Base-by-base conservation (phyloP, 2,888 invertebrate genomes). In the Apamea crenata region DNA sequence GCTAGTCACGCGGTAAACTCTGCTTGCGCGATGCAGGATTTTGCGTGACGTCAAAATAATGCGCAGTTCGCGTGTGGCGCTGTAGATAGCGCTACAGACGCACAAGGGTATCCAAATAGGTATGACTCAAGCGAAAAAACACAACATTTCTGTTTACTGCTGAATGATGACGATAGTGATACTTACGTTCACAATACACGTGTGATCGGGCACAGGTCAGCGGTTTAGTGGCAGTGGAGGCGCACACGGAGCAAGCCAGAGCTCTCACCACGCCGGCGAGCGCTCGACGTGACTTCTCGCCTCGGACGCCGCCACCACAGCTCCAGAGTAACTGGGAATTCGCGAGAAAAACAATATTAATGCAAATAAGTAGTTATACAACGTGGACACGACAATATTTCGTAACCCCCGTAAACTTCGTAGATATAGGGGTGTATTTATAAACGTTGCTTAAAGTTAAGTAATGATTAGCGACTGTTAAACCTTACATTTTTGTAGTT, bases 201-300 rank as follows among this genome's bases (percentile, higher is more conserved):
- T 96, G 96, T 0, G 95, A 95, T 0, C 96, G 87, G 0, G 93
- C 93, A 76, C 96, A 97, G 76, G 83, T 91, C 1, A 95, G 91
- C 7, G 96, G 94, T 21, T 88, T 86, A 0, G 94, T 93, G 3
- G 96, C 96, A 0, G 96, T 96, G 25, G 96, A 92, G 0, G 94
- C 93, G 83, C 96, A 96, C 16, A 96, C 95, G 81, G 92, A 93
- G 90, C 96, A 96, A 0, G 96, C 90, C 3, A 96, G 91, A 36
- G 96, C 96, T 0, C 89, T 86, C 72, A 96, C 92, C 0, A 93
- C 96, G 3, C 95, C 94, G 0, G 94, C 90, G 18, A 96, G 91
- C 14, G 96, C 96, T 12, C 96, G 94, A 0, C 96, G 93, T 0
- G 96, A 91, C 29, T 90, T 89, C 93, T 96, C 96, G 0, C 96